These are phyloP conservation scores for Lagria hirta DNA, from an alignment of 2,888 invertebrate genomes.

Conservation along the genomic window DNA sequence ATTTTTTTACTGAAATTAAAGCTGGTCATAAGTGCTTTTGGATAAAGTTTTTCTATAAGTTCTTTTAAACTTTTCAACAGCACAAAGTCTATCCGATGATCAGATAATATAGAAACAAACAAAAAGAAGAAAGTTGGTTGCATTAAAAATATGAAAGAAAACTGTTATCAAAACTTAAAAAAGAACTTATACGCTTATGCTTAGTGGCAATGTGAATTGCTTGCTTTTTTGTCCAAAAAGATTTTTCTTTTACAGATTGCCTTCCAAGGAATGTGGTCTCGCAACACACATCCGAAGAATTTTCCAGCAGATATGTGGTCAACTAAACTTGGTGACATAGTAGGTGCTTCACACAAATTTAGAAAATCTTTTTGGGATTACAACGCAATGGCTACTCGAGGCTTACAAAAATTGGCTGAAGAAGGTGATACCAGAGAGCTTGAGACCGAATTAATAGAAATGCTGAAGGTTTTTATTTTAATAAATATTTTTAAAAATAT, in stretches of 20 bases:
- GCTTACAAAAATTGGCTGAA: conserved; percentile 86
- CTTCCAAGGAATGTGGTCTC: conserved; percentile 91
- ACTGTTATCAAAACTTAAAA: not conserved
- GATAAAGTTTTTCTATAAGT: too few species aligned
- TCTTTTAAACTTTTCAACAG: not conserved
- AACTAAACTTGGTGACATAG: conserved; percentile 92
- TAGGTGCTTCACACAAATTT: conserved; percentile 86
- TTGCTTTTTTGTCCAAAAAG: not conserved
- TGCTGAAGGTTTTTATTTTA: conserved; percentile 57
- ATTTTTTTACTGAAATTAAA: too few species aligned
- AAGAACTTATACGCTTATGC: not conserved
- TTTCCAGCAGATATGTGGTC: conserved; percentile 84
- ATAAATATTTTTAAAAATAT: conserved; percentile 3
- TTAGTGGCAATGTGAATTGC: not conserved
- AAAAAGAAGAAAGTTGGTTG: not conserved
- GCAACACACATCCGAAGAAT: conserved; percentile 90
- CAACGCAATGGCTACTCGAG: conserved; percentile 80
- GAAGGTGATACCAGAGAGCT: conserved; percentile 85
- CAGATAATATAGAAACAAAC: not conserved
- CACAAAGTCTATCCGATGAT: not conserved
- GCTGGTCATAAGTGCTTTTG: too few species aligned
- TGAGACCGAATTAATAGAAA: conserved; percentile 83
- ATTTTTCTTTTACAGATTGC: too few species aligned
- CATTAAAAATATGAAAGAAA: not conserved
- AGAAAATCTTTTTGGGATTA: conserved; percentile 88